Conservation (phyloP, 2,797 vertebrate genomes). For the Alosa sapidissima region DNA sequence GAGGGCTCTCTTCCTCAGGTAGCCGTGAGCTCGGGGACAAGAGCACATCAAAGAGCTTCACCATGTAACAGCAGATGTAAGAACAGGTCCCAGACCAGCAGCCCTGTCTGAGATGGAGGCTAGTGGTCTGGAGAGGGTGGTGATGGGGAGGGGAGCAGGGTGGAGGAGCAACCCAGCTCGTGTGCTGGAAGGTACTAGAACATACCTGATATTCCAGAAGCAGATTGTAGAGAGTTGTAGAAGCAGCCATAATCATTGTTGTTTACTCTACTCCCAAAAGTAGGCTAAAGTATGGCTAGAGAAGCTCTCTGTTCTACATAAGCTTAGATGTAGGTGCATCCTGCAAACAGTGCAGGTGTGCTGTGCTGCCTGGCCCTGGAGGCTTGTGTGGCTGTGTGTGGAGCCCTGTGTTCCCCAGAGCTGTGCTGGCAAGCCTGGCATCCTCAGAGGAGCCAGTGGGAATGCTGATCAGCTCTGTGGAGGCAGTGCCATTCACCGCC, state of each 20-base stretch:
- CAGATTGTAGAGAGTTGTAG: not conserved
- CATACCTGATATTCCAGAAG: not conserved
- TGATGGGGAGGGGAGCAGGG: not conserved
- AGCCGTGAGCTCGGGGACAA: not conserved
- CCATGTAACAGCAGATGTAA: not conserved
- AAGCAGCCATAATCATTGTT: not conserved
- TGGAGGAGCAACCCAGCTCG: not conserved
- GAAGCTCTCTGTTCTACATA: not conserved
- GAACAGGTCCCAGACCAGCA: not conserved
- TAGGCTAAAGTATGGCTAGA: not conserved
- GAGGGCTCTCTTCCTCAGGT: not conserved
- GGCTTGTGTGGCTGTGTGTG: not conserved
- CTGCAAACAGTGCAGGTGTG: not conserved
- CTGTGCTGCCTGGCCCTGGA: not conserved
- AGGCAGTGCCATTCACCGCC: not conserved
- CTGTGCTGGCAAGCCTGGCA: not conserved
- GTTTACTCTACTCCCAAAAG: not conserved
- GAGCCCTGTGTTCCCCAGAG: not conserved
- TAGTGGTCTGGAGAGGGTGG: not conserved
- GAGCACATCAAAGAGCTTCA: not conserved
- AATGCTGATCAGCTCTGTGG: slow-evolving; percentile 5
- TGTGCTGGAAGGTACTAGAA: not conserved
- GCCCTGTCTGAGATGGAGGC: not conserved
- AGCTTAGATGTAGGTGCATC: not conserved
- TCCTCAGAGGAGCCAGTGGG: not conserved